Percentiles rank a stretch among this genome's conserved stretches.
phyloP scores from a whole-genome alignment of 2,888 invertebrate species.

The Drosophila flavopinicola region DNA sequence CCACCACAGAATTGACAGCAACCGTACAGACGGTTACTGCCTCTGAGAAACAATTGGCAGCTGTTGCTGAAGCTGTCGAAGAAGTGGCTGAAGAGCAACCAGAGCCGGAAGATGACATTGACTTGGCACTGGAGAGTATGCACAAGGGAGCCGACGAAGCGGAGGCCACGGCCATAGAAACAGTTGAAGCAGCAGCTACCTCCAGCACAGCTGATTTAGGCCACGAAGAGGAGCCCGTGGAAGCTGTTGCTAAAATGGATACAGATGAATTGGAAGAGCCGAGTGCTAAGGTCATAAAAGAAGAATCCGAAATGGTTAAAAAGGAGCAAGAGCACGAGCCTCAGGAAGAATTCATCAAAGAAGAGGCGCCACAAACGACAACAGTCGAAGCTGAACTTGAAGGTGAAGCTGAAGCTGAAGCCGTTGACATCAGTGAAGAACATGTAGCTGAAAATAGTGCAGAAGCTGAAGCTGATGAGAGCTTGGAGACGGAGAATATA shows the following conservation, averaged over 20 bases:
- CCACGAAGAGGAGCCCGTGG: conserved; percentile 26
- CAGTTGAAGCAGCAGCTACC: conserved; percentile 6
- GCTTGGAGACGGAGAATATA: conserved; percentile 64
- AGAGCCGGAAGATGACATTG: conserved; percentile 76
- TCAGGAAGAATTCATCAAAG: conserved; percentile 59
- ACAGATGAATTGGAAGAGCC: conserved; percentile 14
- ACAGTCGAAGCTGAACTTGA: conserved; percentile 9
- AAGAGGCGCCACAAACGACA: conserved; percentile 28
- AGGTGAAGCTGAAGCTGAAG: conserved; percentile 13
- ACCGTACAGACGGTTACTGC: conserved; percentile 65
- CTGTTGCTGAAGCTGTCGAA: conserved; percentile 13
- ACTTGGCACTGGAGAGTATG: conserved; percentile 74
- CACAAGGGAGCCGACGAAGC: conserved; percentile 67
- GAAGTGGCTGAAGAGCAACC: conserved; percentile 30
- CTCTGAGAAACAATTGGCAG: conserved; percentile 13
- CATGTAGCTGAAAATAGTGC: conserved; percentile 6
- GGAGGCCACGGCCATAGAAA: conserved; percentile 22
- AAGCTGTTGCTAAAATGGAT: conserved; percentile 18
- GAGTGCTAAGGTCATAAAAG: conserved; percentile 3
- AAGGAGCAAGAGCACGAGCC: conserved; percentile 44
- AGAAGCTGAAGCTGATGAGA: conserved; percentile 30
- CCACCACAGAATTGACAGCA: conserved; percentile 43
- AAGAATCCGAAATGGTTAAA: conserved; percentile 18
- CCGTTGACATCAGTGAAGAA: conserved; percentile 7
- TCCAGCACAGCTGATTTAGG: conserved; percentile 37